phyloP scores from a whole-genome alignment of 2,888 invertebrate species.

The Pseudococcus jackbeardsleyi region DNA sequence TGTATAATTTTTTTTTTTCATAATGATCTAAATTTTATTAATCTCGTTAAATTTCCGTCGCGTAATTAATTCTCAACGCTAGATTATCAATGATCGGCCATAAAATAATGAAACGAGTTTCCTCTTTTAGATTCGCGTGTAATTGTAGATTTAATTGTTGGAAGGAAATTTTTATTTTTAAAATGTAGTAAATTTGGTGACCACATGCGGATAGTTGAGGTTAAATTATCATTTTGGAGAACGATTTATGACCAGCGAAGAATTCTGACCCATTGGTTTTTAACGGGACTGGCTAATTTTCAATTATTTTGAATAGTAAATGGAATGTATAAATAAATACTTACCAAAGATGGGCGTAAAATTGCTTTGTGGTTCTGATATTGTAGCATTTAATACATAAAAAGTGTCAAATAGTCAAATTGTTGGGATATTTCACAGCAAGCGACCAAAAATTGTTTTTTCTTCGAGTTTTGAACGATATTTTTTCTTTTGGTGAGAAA shows the following conservation, averaged over 20 bases:
- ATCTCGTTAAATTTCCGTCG: neutral
- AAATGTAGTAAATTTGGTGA: neutral
- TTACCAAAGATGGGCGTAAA: neutral
- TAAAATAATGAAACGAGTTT: constrained; percentile 41
- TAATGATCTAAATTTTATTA: constrained; percentile 38
- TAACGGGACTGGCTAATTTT: neutral
- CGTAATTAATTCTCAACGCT: constrained; percentile 35
- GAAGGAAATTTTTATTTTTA: neutral
- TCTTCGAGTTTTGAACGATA: too few relatives aligned
- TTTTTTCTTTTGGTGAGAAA: too few relatives aligned
- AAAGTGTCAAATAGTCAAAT: too few relatives aligned
- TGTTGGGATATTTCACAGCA: too few relatives aligned
- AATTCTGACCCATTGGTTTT: neutral
- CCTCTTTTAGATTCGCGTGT: neutral
- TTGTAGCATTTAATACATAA: neutral
- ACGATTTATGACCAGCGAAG: neutral
- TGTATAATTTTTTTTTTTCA: neutral
- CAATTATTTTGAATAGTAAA: neutral
- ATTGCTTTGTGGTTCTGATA: neutral
- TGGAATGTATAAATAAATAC: neutral
- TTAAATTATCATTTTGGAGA: neutral
- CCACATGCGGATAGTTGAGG: neutral
- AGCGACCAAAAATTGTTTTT: too few relatives aligned
- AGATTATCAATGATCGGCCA: constrained; percentile 9
- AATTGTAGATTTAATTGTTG: neutral